Evolutionary conservation across 1,140 invertebrate genomes (phyloP), one percentile per base, ranked within the genome.

Genomic region (Conus betulinus): DNA sequence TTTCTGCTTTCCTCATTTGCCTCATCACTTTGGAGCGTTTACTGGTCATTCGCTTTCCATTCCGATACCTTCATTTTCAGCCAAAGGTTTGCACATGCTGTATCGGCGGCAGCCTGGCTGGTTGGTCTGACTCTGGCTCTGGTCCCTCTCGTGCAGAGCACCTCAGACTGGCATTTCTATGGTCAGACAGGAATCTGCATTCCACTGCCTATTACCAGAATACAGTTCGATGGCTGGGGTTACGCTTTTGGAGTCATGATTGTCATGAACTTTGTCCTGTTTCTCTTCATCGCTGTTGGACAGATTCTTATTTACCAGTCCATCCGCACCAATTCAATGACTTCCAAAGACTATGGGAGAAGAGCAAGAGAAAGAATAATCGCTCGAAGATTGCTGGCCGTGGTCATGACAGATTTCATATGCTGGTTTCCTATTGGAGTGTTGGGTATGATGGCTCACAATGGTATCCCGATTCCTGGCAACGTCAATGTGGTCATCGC

Each of bases 11-110:
- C 15, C 63, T 86, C 55, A 85, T 89, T 51, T 85, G 78, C 17
- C 67, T 88, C 0, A 93, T 94, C 15, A 92, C 94, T 3, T 15
- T 92, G 6, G 88, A 85, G 27, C 83, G 88, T 55, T 82, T 89
- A 17, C 39, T 89, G 63, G 88, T 84, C 17, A 57, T 89, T 5
- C 51, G 83, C 8, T 89, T 81, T 39, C 88, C 88, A 11, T 85
- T 79, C 53, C 27, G 74, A 2, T 23, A 81, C 52, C 51, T 85
- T n/a, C 83, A 78, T 11, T n/a, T n/a, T 89, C 25, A 81, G 83
- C 11, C 51, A 1, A 27, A 13, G 52, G 15, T 39, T 25, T 13
- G 76, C 79, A 10, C 55, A 81, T 15, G 11, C 79, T 2, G 55
- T 17, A 3, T 81, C 63, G 11, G 76, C 20, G 27, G 20, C 51